phyloP scores from a whole-genome alignment of 2,888 invertebrate species.

The Nezara viridula region DNA sequence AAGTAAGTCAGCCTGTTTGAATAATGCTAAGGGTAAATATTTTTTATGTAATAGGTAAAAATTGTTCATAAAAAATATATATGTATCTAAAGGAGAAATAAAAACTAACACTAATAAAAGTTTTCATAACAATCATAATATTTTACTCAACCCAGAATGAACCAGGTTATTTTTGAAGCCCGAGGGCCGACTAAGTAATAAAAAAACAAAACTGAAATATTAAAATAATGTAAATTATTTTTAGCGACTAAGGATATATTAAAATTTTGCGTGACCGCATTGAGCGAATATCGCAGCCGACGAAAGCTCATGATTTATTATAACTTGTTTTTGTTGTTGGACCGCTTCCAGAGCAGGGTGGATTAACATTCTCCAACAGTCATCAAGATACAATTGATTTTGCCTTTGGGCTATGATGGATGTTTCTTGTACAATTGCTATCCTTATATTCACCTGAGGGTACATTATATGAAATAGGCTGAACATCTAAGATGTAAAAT shows the following conservation, averaged over 20 bases:
- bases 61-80: too few species aligned
- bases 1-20: too few species aligned
- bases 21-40: too few species aligned
- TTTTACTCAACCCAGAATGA: too few species aligned
- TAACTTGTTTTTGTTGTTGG: neutral
- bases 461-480: neutral
- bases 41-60: too few species aligned
- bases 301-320: neutral
- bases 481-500: too few species aligned
- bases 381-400: neutral
- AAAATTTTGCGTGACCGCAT: neutral
- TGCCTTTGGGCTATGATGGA: neutral
- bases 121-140: too few species aligned
- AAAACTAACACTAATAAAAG: too few species aligned
- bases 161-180: too few species aligned
- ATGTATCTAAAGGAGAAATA: too few species aligned
- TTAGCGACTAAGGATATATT: neutral
- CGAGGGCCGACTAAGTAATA: too few species aligned
- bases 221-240: neutral
- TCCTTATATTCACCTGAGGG: neutral
- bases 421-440: neutral
- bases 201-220: too few species aligned
- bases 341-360: neutral
- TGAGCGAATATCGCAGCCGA: neutral
- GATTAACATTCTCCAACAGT: slow-evolving; percentile 4